Evolutionary conservation across 2,888 invertebrate genomes (phyloP).

Genomic region (Lagria hirta): DNA sequence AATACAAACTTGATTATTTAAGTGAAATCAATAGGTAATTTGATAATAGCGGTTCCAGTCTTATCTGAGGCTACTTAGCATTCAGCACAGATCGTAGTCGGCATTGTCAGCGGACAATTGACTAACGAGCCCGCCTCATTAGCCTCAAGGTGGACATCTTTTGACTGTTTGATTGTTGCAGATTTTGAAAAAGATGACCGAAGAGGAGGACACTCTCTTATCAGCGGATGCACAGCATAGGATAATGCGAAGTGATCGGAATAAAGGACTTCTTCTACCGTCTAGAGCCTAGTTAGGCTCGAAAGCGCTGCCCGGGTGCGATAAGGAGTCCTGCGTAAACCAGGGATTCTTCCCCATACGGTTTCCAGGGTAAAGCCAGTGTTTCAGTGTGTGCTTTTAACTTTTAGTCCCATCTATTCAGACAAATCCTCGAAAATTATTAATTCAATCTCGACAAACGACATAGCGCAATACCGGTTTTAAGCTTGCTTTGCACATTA

Average conservation of each 20-base stretch:
- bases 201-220: conserved; percentile 26
- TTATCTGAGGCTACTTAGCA: conserved; percentile 39
- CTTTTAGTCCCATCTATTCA: too few species aligned
- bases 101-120: conserved; percentile 49
- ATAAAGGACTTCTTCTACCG: conserved; percentile 46
- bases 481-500: too few species aligned
- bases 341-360: conserved; percentile 38
- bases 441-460: too few species aligned
- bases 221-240: conserved; percentile 46
- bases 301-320: conserved; percentile 50
- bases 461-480: too few species aligned
- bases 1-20: conserved; percentile 39
- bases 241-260: conserved; percentile 51
- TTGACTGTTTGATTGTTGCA: conserved; percentile 37
- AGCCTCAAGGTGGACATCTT: conserved; percentile 46
- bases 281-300: conserved; percentile 45
- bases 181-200: conserved; percentile 24
- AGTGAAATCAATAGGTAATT: conserved; percentile 36
- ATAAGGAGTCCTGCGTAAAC: conserved; percentile 49
- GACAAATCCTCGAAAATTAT: too few species aligned
- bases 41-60: conserved; percentile 35
- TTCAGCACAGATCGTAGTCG: conserved; percentile 40
- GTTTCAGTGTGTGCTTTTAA: conserved; percentile 31
- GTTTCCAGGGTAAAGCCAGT: conserved; percentile 37
- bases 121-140: conserved; percentile 48